Evolutionary conservation across 2,113 vertebrate species (phyloP).

Genomic region (Clinocottus analis): DNA sequence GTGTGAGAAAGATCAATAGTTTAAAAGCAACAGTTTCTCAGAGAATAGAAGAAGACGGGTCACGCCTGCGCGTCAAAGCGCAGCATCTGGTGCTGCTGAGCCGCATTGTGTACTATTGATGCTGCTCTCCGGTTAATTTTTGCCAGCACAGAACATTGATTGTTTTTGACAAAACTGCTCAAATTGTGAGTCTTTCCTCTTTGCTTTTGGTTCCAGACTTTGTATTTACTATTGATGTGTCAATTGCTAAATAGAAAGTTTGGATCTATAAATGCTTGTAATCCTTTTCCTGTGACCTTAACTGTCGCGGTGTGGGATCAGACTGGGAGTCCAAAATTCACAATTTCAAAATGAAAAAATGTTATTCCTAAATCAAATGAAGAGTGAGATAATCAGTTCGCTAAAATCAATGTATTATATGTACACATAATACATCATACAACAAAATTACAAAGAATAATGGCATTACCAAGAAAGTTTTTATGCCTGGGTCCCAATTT

Average conservation of each 20-base stretch:
- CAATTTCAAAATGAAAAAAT: not conserved
- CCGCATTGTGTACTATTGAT: slow-evolving; percentile 1
- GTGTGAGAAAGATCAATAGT: slow-evolving; percentile 21
- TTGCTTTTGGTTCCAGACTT: not conserved
- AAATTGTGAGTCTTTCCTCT: not conserved
- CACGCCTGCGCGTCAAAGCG: slow-evolving; percentile 9
- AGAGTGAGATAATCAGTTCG: not conserved
- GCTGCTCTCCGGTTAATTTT: slow-evolving; percentile 25
- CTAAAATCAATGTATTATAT: not conserved
- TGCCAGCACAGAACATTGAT: slow-evolving; percentile 19
- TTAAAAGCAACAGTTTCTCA: not conserved
- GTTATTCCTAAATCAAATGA: not conserved
- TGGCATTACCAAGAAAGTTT: not conserved
- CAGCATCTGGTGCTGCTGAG: slow-evolving; percentile 23
- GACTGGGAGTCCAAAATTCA: not conserved
- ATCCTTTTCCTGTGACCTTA: not conserved
- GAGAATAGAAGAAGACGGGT: slow-evolving; percentile 12
- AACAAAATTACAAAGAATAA: not conserved
- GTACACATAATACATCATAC: not conserved
- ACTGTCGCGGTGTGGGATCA: not conserved
- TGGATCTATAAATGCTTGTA: not conserved
- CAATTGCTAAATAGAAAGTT: not conserved
- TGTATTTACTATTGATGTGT: not conserved
- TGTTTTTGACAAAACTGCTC: slow-evolving; percentile 18
- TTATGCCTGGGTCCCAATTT: not conserved